These are phyloP conservation scores for Catharus fuscescens DNA, from an alignment of 2,113 vertebrate genomes.

Conservation along the genomic window DNA sequence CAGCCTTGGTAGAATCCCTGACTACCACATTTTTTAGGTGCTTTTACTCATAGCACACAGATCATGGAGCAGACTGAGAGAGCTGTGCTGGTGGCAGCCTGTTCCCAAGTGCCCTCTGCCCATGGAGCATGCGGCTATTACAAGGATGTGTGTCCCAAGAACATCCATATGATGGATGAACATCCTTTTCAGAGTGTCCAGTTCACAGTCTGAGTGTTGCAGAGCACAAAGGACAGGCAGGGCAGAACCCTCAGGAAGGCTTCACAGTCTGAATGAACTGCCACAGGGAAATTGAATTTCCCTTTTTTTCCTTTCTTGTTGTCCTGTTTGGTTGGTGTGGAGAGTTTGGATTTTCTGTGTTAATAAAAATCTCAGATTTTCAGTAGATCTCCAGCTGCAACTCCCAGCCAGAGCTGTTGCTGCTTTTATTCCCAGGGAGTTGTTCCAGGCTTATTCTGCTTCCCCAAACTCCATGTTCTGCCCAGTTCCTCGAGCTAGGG, in stretches of 20 bases:
- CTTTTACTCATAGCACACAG: not conserved
- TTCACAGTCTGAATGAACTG: not conserved
- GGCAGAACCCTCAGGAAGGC: not conserved
- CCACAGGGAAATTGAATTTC: not conserved
- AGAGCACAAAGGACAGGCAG: not conserved
- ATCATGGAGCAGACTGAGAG: accelerated
- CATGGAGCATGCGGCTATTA: accelerated
- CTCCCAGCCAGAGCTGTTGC: constrained; percentile 35
- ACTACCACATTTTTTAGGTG: not conserved
- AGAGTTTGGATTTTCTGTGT: constrained; percentile 7
- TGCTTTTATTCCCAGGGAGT: not conserved
- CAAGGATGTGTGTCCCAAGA: not conserved
- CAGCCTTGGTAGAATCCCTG: not conserved
- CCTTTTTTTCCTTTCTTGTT: not conserved
- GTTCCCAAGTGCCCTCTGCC: not conserved
- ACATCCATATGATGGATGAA: no score
- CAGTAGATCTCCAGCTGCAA: not conserved
- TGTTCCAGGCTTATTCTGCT: not conserved
- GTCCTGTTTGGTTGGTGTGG: not conserved
- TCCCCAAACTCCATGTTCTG: not conserved
- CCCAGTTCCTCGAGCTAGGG: not conserved
- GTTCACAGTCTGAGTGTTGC: not conserved
- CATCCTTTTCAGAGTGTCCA: not conserved
- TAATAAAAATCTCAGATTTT: not conserved
- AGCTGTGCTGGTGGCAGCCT: not conserved